Conservation (phyloP, 2,888 invertebrate genomes). For the Megalurothrips usitatus region DNA sequence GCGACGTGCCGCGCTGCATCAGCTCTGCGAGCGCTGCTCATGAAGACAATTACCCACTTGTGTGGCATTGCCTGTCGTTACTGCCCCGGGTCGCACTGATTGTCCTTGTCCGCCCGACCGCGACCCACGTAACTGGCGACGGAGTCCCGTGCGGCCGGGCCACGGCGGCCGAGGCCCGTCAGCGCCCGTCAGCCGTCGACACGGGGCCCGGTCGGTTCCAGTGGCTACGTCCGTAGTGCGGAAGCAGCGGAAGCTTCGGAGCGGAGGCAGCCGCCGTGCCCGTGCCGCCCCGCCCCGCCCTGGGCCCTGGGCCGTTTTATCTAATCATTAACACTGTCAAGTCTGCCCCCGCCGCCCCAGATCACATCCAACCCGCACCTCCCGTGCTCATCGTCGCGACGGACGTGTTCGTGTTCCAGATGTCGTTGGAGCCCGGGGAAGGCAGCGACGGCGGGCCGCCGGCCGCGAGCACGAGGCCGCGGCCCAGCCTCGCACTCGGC, state of each 20-base stretch:
- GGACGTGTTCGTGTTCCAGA: not conserved
- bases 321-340: not conserved
- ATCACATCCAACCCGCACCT: not conserved
- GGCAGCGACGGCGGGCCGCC: not conserved
- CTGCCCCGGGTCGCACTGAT: not conserved
- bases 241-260: too few species aligned
- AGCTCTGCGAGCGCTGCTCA: not conserved
- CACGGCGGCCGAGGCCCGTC: too few species aligned
- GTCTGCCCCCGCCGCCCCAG: too few species aligned
- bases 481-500: not conserved
- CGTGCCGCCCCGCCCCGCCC: not conserved
- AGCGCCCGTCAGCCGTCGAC: not conserved
- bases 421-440: not conserved
- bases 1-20: too few species aligned
- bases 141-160: too few species aligned
- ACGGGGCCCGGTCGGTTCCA: too few species aligned
- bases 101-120: too few species aligned
- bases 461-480: not conserved
- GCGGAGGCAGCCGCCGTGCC: too few species aligned
- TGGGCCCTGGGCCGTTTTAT: not conserved
- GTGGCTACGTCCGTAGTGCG: too few species aligned
- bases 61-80: not conserved
- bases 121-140: too few species aligned
- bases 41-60: not conserved
- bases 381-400: not conserved